phyloP scores from a whole-genome alignment of 1,140 invertebrate species.

The Goniozus legneri region DNA sequence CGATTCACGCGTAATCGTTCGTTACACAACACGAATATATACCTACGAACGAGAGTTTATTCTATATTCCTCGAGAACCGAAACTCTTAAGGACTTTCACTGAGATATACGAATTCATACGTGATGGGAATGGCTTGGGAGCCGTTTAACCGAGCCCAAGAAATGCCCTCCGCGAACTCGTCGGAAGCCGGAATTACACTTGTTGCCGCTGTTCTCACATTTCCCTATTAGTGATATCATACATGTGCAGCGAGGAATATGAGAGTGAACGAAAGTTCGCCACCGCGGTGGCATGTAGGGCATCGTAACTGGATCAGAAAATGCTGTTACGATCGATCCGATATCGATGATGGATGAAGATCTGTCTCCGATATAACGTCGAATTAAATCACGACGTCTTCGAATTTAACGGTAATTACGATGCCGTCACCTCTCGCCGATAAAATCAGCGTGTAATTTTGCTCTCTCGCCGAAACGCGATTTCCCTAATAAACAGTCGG shows the following conservation, averaged over 20 bases:
- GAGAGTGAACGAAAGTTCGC: not conserved
- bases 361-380: too few species aligned
- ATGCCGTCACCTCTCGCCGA: too few species aligned
- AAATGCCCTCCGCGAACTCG: not conserved
- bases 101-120: conserved; percentile 25
- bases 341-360: too few species aligned
- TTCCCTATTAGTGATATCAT: conserved; percentile 1
- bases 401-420: too few species aligned
- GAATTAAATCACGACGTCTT: too few species aligned
- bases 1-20: conserved; percentile 25
- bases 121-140: conserved; percentile 34
- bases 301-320: too few species aligned
- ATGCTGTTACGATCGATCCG: too few species aligned
- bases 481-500: too few species aligned
- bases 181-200: conserved; percentile 13
- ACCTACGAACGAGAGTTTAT: conserved; percentile 36
- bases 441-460: too few species aligned
- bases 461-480: too few species aligned
- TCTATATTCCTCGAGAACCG: conserved; percentile 36
- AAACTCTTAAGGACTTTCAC: conserved; percentile 45
- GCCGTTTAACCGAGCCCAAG: not conserved
- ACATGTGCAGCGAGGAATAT: not conserved
- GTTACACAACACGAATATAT: conserved; percentile 43
- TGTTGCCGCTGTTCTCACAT: not conserved
- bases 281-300: too few species aligned